phyloP scores from a whole-genome alignment of 1,140 invertebrate genomes.

The Macrotrachela quadricornifera region DNA sequence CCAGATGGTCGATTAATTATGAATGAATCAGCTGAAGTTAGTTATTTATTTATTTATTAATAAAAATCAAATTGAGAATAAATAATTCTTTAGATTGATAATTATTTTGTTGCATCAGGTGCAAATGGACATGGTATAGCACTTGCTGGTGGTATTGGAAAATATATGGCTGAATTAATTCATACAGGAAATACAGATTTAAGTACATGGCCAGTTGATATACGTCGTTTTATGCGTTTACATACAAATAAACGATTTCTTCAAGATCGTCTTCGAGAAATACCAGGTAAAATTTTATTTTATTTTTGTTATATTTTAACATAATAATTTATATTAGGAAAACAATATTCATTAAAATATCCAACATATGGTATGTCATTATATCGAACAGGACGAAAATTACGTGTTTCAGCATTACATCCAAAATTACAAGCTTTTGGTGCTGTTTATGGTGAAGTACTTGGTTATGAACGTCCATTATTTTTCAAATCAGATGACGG shows the following conservation, averaged over 20 bases:
- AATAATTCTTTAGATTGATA: slow-evolving; percentile 44
- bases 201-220: slow-evolving; percentile 72
- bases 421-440: slow-evolving; percentile 67
- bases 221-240: slow-evolving; percentile 69
- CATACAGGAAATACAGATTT: slow-evolving; percentile 46
- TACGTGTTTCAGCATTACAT: slow-evolving; percentile 86
- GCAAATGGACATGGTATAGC: slow-evolving; percentile 81
- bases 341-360: slow-evolving; percentile 6
- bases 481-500: slow-evolving; percentile 23
- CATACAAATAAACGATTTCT: slow-evolving; percentile 89
- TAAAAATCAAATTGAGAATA: background rate
- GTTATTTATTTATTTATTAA: background rate
- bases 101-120: slow-evolving; percentile 82
- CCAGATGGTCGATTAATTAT: slow-evolving; percentile 45
- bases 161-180: slow-evolving; percentile 67
- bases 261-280: slow-evolving; percentile 70
- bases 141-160: slow-evolving; percentile 75
- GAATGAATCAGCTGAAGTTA: slow-evolving; percentile 67
- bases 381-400: slow-evolving; percentile 63
- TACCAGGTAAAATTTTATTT: slow-evolving; percentile 19
- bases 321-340: background rate
- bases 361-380: slow-evolving; percentile 7
- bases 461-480: slow-evolving; percentile 86
- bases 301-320: too few species aligned
- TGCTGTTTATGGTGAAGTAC: slow-evolving; percentile 88